A percentile compares a stretch with the other conserved stretches of the same genome.
These are phyloP conservation scores for Neoarius graeffei DNA, from an alignment of 2,113 vertebrate genomes.

Conservation along the genomic window DNA sequence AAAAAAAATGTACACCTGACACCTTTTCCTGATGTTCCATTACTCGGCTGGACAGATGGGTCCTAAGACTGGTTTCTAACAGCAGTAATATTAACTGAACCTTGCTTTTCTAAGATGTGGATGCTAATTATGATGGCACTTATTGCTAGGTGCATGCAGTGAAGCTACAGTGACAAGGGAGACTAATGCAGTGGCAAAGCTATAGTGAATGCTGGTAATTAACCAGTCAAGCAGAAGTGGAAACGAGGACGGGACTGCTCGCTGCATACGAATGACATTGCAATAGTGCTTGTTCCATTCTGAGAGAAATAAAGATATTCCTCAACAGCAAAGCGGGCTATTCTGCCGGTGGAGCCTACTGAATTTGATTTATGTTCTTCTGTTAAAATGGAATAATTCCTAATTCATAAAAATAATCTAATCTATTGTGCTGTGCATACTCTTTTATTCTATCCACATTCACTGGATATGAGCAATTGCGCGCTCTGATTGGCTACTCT, in stretches of 20 bases:
- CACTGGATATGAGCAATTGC: too few species aligned
- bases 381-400: background rate
- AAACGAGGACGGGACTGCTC: constrained; percentile 49
- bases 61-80: constrained; percentile 36
- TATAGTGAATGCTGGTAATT: constrained; percentile 67
- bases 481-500: too few species aligned
- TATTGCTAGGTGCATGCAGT: constrained; percentile 50
- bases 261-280: constrained; percentile 64
- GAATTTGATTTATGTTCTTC: background rate
- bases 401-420: background rate
- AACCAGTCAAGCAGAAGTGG: constrained; percentile 55
- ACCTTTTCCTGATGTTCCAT: background rate
- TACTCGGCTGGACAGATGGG: constrained; percentile 35
- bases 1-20: background rate
- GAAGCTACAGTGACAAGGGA: constrained; percentile 55
- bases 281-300: constrained; percentile 39
- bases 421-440: background rate
- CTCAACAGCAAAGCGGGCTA: background rate
- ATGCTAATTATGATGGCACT: constrained; percentile 56
- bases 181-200: constrained; percentile 62
- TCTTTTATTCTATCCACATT: background rate
- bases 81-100: constrained; percentile 35
- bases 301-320: constrained; percentile 3
- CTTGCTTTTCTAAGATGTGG: constrained; percentile 32
- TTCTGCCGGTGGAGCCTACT: background rate